Conservation (phyloP, 2,797 vertebrate species). For the Pempheris klunzingeri region DNA sequence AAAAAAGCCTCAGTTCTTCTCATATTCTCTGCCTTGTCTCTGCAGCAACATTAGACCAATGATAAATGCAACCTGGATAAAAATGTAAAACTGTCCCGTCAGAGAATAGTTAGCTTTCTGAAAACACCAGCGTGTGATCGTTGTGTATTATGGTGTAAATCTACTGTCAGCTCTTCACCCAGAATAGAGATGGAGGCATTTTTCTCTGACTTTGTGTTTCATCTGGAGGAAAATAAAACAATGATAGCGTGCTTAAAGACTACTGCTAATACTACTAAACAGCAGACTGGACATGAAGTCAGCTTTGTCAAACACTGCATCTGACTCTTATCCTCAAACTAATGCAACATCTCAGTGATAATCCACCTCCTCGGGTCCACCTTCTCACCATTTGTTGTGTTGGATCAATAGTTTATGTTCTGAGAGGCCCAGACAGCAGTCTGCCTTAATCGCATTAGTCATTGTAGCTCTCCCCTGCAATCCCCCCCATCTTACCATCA, state of each 20-base stretch:
- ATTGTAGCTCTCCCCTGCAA: neutral
- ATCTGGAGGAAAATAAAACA: too few species aligned
- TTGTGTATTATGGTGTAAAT: too few species aligned
- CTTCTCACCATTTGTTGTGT: neutral
- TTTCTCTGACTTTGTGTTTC: neutral
- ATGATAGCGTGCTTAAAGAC: too few species aligned
- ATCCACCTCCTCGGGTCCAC: neutral
- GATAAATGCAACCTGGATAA: neutral
- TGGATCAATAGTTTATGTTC: neutral
- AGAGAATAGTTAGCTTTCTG: too few species aligned
- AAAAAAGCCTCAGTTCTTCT: neutral
- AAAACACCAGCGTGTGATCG: too few species aligned
- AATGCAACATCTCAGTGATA: neutral
- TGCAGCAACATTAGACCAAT: neutral
- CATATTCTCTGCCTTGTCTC: neutral
- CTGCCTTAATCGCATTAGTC: neutral
- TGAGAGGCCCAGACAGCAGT: neutral
- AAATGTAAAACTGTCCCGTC: neutral
- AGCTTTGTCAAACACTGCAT: neutral
- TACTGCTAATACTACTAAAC: too few species aligned
- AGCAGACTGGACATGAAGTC: neutral
- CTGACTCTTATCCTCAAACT: neutral
- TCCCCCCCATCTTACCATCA: constrained; percentile 2
- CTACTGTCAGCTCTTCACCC: too few species aligned
- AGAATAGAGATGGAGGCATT: neutral